A percentile compares a stretch with the other conserved stretches of the same genome.
Evolutionary conservation across 2,113 vertebrate genomes (phyloP).

Genomic region (Tamias sibiricus): DNA sequence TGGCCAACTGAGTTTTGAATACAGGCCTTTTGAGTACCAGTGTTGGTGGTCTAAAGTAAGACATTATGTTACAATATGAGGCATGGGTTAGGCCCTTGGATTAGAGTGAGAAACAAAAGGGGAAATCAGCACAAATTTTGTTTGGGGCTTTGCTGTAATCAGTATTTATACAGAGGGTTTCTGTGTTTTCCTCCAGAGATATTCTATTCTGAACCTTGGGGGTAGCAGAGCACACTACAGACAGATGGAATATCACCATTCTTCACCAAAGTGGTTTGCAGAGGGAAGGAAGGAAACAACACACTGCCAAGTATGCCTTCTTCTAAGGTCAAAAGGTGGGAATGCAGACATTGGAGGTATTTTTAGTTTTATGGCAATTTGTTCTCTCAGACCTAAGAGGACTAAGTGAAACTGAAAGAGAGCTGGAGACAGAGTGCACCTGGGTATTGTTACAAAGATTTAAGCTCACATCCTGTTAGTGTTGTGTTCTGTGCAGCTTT

Average conservation of each 20-base stretch:
- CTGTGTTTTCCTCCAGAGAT: background rate
- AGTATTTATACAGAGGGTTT: background rate
- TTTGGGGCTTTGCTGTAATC: background rate
- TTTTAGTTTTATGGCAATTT: background rate
- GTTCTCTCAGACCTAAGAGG: background rate
- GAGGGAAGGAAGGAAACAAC: background rate
- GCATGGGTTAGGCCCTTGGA: background rate
- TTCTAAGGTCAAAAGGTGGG: background rate
- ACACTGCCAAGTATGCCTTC: background rate
- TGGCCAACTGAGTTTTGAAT: background rate
- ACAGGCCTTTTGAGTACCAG: background rate
- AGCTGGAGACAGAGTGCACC: background rate
- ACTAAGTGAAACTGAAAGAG: background rate
- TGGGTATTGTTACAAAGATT: background rate
- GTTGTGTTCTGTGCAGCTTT: background rate
- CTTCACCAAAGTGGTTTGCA: background rate
- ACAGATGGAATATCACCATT: fast-evolving
- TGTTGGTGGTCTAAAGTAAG: background rate
- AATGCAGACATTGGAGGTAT: background rate
- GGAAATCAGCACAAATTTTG: background rate
- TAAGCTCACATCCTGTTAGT: background rate
- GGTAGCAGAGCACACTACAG: background rate
- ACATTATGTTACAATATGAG: background rate
- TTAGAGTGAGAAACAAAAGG: background rate
- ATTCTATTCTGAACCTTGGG: background rate